Percentiles rank a stretch among this genome's conserved stretches.
These are phyloP conservation scores for Odontesthes bonariensis DNA, from an alignment of 2,113 vertebrate genomes.

Conservation along the genomic window DNA sequence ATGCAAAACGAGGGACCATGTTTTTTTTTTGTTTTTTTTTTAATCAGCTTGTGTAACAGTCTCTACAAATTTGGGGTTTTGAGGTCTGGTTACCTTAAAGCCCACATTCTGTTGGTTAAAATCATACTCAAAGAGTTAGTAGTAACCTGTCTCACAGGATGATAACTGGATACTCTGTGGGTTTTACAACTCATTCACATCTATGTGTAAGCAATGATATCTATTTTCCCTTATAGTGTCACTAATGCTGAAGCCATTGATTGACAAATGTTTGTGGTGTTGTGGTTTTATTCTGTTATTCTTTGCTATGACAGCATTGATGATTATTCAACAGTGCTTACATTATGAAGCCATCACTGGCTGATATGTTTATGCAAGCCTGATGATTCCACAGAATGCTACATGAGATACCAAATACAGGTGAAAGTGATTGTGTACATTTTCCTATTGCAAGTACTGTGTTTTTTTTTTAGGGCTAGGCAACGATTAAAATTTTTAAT, in stretches of 20 bases:
- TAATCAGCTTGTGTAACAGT: neutral
- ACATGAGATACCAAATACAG: neutral
- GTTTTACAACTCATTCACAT: neutral
- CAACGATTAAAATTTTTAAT: too few relatives aligned
- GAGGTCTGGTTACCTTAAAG: conserved; percentile 7
- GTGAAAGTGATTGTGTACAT: neutral
- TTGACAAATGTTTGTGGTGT: neutral
- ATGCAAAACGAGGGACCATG: neutral
- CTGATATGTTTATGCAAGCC: conserved; percentile 22
- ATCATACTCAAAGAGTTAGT: neutral
- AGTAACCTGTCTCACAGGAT: neutral
- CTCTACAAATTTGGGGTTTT: neutral
- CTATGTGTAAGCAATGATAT: too few relatives aligned
- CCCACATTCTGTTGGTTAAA: neutral
- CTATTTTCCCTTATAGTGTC: neutral
- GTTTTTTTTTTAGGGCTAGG: too few relatives aligned
- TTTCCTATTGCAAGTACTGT: neutral
- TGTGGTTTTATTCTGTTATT: neutral
- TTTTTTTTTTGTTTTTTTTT: too few relatives aligned
- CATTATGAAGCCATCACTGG: conserved; percentile 37
- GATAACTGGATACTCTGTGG: neutral
- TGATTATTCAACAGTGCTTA: too few relatives aligned
- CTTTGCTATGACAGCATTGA: neutral
- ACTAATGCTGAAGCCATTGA: too few relatives aligned
- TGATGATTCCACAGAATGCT: neutral